phyloP scores from a whole-genome alignment of 2,797 vertebrate genomes.

The Ptychadena robeensis region DNA sequence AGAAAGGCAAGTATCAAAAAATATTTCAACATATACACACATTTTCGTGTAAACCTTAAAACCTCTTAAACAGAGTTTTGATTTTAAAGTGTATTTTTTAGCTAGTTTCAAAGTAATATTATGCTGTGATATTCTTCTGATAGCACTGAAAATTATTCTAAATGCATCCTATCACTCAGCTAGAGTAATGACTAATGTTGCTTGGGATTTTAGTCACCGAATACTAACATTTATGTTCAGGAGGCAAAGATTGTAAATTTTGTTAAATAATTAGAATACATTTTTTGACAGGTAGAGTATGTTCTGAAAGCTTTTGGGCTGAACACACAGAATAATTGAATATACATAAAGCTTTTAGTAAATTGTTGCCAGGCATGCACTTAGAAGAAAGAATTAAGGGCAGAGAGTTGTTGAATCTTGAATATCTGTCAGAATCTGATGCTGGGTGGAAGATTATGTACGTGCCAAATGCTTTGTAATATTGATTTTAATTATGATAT shows the following conservation, averaged over 20 bases:
- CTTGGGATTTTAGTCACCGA: slow-evolving; percentile 22
- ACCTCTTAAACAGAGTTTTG: not conserved
- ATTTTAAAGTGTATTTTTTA: not conserved
- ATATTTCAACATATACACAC: not conserved
- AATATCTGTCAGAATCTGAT: slow-evolving; percentile 16
- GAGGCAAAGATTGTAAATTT: slow-evolving; percentile 33
- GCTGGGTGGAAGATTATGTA: slow-evolving; percentile 1
- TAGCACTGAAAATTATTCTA: not conserved
- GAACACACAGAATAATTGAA: slow-evolving; percentile 20
- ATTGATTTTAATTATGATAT: slow-evolving; percentile 17
- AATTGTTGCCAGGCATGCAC: slow-evolving; percentile 38
- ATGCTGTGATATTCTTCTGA: not conserved
- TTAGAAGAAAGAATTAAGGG: slow-evolving; percentile 47
- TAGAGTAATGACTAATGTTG: slow-evolving; percentile 32
- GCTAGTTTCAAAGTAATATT: not conserved
- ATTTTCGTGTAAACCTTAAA: not conserved
- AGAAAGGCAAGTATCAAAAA: not conserved
- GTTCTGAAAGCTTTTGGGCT: slow-evolving; percentile 53
- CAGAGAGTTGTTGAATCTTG: slow-evolving; percentile 16
- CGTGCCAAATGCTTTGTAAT: not conserved
- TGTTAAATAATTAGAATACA: slow-evolving; percentile 34
- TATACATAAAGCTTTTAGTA: slow-evolving; percentile 51
- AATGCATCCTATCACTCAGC: slow-evolving; percentile 31
- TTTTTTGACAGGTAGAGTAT: slow-evolving; percentile 48
- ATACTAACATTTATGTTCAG: slow-evolving; percentile 23